Evolutionary conservation across 2,797 vertebrate species (phyloP).

Genomic region (Syngnathus acus): DNA sequence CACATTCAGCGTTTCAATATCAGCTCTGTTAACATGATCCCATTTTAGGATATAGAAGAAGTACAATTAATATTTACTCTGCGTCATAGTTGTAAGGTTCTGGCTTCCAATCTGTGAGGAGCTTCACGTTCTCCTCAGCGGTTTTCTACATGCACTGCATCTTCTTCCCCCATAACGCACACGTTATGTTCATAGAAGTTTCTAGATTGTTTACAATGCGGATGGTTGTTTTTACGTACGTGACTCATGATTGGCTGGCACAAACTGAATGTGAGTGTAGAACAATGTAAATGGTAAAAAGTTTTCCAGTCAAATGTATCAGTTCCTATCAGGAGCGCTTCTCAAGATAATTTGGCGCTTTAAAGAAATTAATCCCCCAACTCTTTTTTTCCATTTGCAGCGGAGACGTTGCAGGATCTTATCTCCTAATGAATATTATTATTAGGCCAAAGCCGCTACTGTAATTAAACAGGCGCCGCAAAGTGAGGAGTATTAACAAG

Average conservation of each 20-base stretch:
- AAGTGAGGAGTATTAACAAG: conserved; percentile 55
- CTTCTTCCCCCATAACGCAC: no score
- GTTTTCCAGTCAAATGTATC: conserved; percentile 25
- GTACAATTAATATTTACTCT: no score
- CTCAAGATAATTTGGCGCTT: conserved; percentile 24
- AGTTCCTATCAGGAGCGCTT: conserved; percentile 31
- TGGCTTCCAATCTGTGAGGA: no score
- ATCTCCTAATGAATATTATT: conserved; percentile 64
- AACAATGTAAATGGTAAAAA: neutral
- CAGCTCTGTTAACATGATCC: no score
- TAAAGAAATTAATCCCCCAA: conserved; percentile 35
- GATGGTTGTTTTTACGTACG: no score
- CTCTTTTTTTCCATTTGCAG: conserved; percentile 47
- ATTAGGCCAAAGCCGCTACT: conserved; percentile 45
- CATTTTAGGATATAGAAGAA: no score
- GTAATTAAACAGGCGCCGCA: conserved; percentile 57
- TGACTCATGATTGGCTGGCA: neutral
- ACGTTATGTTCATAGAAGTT: no score
- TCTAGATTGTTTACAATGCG: no score
- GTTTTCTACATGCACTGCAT: no score
- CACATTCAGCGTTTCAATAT: no score
- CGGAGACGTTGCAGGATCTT: conserved; percentile 40
- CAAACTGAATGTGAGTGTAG: neutral
- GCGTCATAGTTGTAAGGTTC: no score
- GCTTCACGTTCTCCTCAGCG: no score